These are phyloP conservation scores for Nomada hirtipes DNA, from an alignment of 2,888 invertebrate species.

Conservation along the genomic window DNA sequence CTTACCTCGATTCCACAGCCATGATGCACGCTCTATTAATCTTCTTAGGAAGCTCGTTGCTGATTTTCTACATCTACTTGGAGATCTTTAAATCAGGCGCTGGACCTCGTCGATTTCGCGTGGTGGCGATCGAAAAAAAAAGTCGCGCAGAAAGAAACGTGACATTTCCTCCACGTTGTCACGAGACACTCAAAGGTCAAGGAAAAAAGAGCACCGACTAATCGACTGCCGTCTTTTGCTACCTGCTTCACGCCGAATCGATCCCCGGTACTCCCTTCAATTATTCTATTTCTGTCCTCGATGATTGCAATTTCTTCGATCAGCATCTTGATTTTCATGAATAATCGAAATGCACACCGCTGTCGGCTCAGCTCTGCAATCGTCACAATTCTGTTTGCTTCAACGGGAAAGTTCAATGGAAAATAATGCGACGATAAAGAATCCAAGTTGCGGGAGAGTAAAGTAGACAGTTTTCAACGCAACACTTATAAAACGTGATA, in stretches of 20 bases:
- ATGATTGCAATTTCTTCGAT: too few relatives aligned
- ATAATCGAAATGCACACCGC: too few relatives aligned
- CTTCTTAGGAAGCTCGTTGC: neutral
- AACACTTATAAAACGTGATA: slow-evolving; percentile 52
- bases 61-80: neutral
- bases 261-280: neutral
- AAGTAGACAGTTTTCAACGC: slow-evolving; percentile 17
- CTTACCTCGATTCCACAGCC: slow-evolving; percentile 70
- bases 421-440: neutral
- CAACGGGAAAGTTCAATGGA: neutral
- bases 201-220: slow-evolving; percentile 50
- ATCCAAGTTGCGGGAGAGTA: too few relatives aligned
- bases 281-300: neutral
- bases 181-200: neutral
- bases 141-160: slow-evolving; percentile 15
- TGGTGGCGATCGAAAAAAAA: neutral
- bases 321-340: too few relatives aligned
- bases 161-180: slow-evolving; percentile 14
- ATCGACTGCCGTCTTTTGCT: slow-evolving; percentile 43
- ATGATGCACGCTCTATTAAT: slow-evolving; percentile 39
- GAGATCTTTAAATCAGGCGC: neutral
- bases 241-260: slow-evolving; percentile 37
- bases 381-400: too few relatives aligned
- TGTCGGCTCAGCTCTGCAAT: too few relatives aligned
- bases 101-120: neutral